Base-by-base conservation (phyloP, 2,113 vertebrate species). In the Riparia riparia region DNA sequence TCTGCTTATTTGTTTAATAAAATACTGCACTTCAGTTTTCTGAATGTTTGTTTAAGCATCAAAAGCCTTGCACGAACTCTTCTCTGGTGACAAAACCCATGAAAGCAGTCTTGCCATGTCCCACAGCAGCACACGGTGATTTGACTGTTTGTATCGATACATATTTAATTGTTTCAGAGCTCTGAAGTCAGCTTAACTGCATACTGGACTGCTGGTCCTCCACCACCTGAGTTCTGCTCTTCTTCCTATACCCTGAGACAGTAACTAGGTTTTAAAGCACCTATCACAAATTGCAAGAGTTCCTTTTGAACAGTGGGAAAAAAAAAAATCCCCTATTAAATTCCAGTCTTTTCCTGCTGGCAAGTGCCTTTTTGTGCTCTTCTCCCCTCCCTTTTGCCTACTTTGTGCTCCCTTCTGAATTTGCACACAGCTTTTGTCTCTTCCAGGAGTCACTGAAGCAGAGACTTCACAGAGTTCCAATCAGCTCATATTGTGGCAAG, bases 401-500 rank as follows among this genome's bases (percentile, higher is more conserved):
- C 77, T 92, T 82, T 64, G 53, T 63, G 31, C 72, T 97, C 89
- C 76, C 95, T 16, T 45, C 79, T 54, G 93, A 93, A 80, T 50
- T 50, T 47, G 60, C 5, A 12, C 51, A 41, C 56, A 68, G 90
- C 68, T 80, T 86, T 60, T 72, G 54, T 34, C 57, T 37, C 7
- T 89, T 96, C 80, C 82, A 96, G 49, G 76, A 96, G 65, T 82
- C 90, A 79, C 51, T 91, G 96, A 95, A 96, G 95, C 97, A 88
- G 80, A 93, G 22, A 81, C 49, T 89, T 51, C 1, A 1, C 95
- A 91, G 91, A 94, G 60, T 94, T 97, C 91, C 80, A 96, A 91
- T 90, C 93, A 97, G 82, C 18, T 24, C 78, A 47, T 91, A 93
- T 90, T 79, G 76, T 86, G 50, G 95, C 85, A 89, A 91, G 79